These are phyloP conservation scores for Eurystomus glaucurus DNA, from an alignment of 2,797 vertebrate species.

Conservation along the genomic window DNA sequence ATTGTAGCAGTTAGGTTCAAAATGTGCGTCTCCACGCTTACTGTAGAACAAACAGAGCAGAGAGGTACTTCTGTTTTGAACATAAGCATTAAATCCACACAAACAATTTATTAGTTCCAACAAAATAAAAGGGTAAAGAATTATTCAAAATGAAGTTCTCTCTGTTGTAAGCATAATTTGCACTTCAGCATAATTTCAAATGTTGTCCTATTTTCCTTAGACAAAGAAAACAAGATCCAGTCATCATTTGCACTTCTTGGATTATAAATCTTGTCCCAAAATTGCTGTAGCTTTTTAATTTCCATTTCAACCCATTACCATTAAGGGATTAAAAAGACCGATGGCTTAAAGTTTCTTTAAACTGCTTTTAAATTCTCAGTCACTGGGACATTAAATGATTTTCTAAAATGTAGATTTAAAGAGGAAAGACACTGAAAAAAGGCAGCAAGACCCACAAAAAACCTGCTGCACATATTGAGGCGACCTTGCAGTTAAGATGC, in stretches of 20 bases:
- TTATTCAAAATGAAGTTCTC: neutral
- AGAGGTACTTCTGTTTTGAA: neutral
- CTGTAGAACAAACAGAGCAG: neutral
- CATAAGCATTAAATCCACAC: neutral
- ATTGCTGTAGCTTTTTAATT: constrained; percentile 29
- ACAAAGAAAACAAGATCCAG: constrained; percentile 28
- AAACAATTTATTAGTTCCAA: constrained; percentile 20
- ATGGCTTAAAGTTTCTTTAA: constrained; percentile 54
- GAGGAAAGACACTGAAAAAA: constrained; percentile 4
- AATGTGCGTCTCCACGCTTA: neutral
- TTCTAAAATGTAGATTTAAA: constrained; percentile 37
- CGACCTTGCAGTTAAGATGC: neutral
- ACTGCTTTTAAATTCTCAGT: constrained; percentile 44
- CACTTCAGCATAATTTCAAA: constrained; percentile 10
- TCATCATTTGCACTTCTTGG: constrained; percentile 5
- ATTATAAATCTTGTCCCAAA: constrained; percentile 13
- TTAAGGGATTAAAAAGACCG: neutral
- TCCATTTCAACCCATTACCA: constrained; percentile 41
- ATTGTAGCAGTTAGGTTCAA: neutral
- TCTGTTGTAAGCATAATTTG: constrained; percentile 6
- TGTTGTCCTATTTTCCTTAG: constrained; percentile 15
- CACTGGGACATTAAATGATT: neutral
- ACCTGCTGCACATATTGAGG: neutral
- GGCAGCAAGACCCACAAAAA: neutral
- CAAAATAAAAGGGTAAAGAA: constrained; percentile 30